Evolutionary conservation across 2,888 invertebrate genomes (phyloP).

Genomic region (Plebejus melissa): DNA sequence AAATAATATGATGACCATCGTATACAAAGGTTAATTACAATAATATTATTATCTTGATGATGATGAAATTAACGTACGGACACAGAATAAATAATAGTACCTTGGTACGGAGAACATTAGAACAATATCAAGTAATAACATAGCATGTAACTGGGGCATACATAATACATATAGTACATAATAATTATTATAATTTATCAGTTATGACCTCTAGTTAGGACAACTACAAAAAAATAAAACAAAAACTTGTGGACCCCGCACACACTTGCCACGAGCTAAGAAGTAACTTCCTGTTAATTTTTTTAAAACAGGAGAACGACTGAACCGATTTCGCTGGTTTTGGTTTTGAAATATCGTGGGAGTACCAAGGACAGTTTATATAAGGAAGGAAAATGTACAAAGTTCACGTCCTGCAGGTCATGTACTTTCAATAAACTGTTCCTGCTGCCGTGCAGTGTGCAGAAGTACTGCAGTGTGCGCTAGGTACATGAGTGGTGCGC

Average conservation of each 20-base stretch:
- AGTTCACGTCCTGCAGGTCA: not conserved
- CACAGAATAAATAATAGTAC: not conserved
- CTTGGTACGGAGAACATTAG: not conserved
- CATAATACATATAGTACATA: not conserved
- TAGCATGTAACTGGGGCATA: not conserved
- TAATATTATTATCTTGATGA: not conserved
- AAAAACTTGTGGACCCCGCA: not conserved
- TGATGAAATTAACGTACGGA: no score
- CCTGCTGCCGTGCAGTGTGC: no score
- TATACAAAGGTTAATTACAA: not conserved
- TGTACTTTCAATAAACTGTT: not conserved
- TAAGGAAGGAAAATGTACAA: no score
- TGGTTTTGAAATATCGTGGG: not conserved
- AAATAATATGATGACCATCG: constrained; percentile 6
- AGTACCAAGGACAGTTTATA: not conserved
- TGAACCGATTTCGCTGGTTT: not conserved
- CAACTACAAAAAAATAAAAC: constrained; percentile 15
- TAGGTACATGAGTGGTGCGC: constrained; percentile 31
- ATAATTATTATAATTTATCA: not conserved
- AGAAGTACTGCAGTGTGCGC: constrained; percentile 5
- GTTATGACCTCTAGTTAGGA: constrained; percentile 14
- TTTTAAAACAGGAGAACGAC: not conserved
- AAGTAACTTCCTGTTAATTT: not conserved
- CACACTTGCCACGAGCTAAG: not conserved
- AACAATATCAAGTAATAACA: not conserved